A percentile compares a stretch with the other conserved stretches of the same genome.
These are phyloP conservation scores for Podargus strigoides DNA, from an alignment of 2,797 vertebrate genomes.

Conservation along the genomic window DNA sequence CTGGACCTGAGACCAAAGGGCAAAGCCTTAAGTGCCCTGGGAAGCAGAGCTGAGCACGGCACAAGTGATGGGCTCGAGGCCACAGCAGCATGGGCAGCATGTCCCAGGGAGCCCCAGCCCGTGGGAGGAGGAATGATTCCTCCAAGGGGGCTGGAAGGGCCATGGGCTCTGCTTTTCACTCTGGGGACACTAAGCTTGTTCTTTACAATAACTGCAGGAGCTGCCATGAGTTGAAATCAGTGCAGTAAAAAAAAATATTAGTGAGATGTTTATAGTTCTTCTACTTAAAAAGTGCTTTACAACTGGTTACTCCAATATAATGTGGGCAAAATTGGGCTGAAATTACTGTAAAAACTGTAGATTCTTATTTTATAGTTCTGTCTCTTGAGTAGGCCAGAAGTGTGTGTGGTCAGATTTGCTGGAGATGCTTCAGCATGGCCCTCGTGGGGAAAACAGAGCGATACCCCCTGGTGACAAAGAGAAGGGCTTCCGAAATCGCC, in stretches of 20 bases:
- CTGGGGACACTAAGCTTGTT: accelerated
- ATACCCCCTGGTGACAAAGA: accelerated
- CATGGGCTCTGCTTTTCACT: accelerated
- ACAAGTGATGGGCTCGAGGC: background rate
- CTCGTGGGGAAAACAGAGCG: background rate
- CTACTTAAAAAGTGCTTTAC: background rate
- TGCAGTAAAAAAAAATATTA: accelerated
- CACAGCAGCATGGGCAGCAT: background rate
- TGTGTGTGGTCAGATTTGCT: background rate
- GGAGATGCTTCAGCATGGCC: accelerated
- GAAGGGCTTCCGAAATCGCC: background rate
- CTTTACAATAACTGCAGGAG: background rate
- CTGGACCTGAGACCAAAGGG: accelerated
- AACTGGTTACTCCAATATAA: accelerated
- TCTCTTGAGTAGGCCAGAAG: background rate
- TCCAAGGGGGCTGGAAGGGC: accelerated
- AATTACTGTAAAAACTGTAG: background rate
- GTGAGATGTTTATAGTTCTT: background rate
- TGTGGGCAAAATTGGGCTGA: background rate
- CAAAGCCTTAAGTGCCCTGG: accelerated
- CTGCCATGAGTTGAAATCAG: background rate
- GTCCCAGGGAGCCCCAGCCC: background rate
- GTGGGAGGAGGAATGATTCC: accelerated
- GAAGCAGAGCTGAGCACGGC: background rate
- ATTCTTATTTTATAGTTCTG: background rate